Evolutionary conservation across 1,140 invertebrate species (phyloP), one percentile per base, ranked within the genome.

Genomic region (Pygmarrhopalites habei): DNA sequence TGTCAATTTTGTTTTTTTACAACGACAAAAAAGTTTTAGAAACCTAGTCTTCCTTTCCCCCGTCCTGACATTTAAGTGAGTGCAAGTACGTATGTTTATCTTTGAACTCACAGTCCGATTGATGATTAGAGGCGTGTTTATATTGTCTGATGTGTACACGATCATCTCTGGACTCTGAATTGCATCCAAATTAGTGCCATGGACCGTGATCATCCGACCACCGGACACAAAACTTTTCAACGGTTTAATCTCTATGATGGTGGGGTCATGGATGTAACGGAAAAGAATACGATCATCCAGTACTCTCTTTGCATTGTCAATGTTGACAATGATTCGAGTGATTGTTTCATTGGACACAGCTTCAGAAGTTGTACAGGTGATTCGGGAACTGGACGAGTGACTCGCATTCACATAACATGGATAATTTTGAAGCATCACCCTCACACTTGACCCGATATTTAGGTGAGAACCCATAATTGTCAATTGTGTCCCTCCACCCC

Each of bases 191-290:
- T 95, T 88, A 51, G 89, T 90, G 0, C 93, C 94, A 74, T 92
- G 89, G 0, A 97, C 89, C 41, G 88, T 92, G 35, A 98, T 86
- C 80, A 92, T 88, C 60, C 92, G 82, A 12, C 95, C 95, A 62
- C 95, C 95, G 70, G 91, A 92, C 4, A 83, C 85, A 78, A 92
- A 92, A 75, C 89, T 92, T 65, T 84, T 85, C 17, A 92, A 72
- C 5, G 90, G 90, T 77, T 93, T 93, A 32, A 92, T 91, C 78
- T 92, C 89, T 82, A 90, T 86, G 57, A 98, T 89, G 0, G 86
- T 89, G n/a, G 94, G 94, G 79, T 98, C 92, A 60, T 85, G 82
- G 28, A 89, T 92, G 73, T 94, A 97, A 70, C 87, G 88, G 72
- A 89, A 97, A 19, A 92, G 84, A 72, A 52, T 43, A 17, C 46